Conservation (phyloP, 2,113 vertebrate species). For the Eudyptes chrysolophus region DNA sequence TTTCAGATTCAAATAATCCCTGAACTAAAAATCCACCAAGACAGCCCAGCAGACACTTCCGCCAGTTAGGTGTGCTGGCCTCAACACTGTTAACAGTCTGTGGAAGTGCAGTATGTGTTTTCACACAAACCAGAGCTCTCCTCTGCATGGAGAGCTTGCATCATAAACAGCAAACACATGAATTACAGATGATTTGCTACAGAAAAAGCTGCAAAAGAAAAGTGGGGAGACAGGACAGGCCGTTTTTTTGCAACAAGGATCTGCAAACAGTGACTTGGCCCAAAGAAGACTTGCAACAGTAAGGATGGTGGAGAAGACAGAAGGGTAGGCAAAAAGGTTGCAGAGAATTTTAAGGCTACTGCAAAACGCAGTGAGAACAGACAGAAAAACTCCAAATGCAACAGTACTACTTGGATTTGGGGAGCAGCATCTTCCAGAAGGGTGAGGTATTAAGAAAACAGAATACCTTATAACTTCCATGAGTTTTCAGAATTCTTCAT, state of each 20-base stretch:
- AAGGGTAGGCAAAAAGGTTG: neutral
- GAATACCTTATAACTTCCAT: neutral
- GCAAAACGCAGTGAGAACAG: neutral
- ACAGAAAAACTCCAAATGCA: neutral
- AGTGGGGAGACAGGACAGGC: neutral
- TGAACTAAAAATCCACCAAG: neutral
- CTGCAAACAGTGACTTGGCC: neutral
- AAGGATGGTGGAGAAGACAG: neutral
- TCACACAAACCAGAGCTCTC: neutral
- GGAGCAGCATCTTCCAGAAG: neutral
- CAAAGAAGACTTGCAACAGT: neutral
- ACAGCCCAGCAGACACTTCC: neutral
- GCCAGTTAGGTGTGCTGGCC: neutral
- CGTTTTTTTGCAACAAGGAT: neutral
- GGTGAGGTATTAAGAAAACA: slow-evolving; percentile 6
- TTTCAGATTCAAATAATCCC: neutral
- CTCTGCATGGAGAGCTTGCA: neutral
- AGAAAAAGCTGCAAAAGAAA: neutral
- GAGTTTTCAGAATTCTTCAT: neutral
- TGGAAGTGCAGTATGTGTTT: neutral
- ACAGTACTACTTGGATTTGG: neutral
- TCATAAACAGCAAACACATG: neutral
- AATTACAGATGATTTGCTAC: neutral
- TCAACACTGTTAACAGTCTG: neutral
- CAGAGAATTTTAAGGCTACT: neutral